phyloP scores from a whole-genome alignment of 2,888 invertebrate genomes.

The Nemotelus nigrinus region DNA sequence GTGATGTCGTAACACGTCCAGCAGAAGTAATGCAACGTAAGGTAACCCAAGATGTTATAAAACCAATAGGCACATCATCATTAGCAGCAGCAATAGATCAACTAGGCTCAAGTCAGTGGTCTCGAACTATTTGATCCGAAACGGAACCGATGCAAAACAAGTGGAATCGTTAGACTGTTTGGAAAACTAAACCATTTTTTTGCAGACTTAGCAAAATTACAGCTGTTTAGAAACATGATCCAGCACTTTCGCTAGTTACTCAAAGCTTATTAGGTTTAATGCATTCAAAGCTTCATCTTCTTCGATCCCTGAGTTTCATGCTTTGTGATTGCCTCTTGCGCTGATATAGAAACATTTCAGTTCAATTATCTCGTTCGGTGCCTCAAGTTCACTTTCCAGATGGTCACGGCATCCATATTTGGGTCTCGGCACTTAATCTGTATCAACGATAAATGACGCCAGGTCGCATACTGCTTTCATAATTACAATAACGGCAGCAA shows the following conservation, averaged over 20 bases:
- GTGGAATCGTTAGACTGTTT: too few species aligned
- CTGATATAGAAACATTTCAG: background rate
- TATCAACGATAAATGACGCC: background rate
- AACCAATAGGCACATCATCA: slow-evolving; percentile 11
- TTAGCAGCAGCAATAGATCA: background rate
- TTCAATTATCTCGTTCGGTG: background rate
- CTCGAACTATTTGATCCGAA: background rate
- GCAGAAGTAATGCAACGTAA: background rate
- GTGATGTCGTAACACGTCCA: slow-evolving; percentile 11
- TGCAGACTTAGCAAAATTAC: too few species aligned
- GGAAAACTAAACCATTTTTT: too few species aligned
- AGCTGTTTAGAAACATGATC: too few species aligned
- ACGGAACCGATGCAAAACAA: too few species aligned
- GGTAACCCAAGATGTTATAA: background rate
- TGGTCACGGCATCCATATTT: slow-evolving; percentile 2
- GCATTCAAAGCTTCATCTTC: too few species aligned
- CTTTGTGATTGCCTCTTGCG: background rate
- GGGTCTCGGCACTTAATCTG: background rate
- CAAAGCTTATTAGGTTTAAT: too few species aligned
- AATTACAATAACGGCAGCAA: slow-evolving; percentile 3
- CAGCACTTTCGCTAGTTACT: too few species aligned
- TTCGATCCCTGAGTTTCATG: background rate
- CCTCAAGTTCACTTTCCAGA: slow-evolving; percentile 20
- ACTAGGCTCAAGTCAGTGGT: background rate
- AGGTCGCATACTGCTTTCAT: slow-evolving; percentile 1